These are phyloP conservation scores for Urocynchramus pylzowi DNA, from an alignment of 2,113 vertebrate species.

Conservation along the genomic window DNA sequence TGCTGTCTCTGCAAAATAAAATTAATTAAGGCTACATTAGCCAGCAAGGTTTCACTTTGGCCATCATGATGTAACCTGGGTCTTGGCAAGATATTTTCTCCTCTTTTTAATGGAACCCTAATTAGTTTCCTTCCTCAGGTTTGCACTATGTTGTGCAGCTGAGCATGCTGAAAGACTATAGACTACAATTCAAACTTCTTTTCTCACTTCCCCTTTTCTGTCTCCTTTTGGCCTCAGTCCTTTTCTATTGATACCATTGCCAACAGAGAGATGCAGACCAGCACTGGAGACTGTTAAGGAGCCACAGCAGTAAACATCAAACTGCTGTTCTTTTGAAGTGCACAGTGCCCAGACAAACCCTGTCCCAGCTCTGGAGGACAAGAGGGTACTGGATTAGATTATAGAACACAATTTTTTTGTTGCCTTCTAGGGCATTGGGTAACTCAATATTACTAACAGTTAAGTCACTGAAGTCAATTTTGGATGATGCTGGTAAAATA, in stretches of 20 bases:
- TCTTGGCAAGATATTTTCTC: neutral
- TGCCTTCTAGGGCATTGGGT: neutral
- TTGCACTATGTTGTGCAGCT: slow-evolving; percentile 2
- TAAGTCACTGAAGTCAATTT: neutral
- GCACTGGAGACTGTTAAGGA: neutral
- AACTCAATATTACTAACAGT: neutral
- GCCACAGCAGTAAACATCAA: neutral
- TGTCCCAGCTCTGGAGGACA: neutral
- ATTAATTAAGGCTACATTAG: slow-evolving; percentile 72
- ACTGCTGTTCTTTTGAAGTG: neutral
- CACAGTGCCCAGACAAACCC: neutral
- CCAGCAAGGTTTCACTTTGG: slow-evolving; percentile 9
- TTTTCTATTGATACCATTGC: neutral
- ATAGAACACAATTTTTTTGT: neutral
- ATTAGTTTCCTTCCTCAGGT: slow-evolving; percentile 43
- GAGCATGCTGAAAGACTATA: neutral
- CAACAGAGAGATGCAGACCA: neutral
- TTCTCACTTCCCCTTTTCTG: neutral
- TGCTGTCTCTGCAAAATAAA: slow-evolving; percentile 90
- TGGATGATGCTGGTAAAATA: neutral
- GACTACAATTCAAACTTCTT: neutral
- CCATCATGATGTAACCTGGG: slow-evolving; percentile 41
- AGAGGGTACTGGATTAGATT: neutral
- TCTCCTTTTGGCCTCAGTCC: neutral
- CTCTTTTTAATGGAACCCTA: slow-evolving; percentile 62